A percentile compares a stretch with the other conserved stretches of the same genome.
Conservation (phyloP, 2,888 invertebrate genomes). For the Zygaena filipendulae region DNA sequence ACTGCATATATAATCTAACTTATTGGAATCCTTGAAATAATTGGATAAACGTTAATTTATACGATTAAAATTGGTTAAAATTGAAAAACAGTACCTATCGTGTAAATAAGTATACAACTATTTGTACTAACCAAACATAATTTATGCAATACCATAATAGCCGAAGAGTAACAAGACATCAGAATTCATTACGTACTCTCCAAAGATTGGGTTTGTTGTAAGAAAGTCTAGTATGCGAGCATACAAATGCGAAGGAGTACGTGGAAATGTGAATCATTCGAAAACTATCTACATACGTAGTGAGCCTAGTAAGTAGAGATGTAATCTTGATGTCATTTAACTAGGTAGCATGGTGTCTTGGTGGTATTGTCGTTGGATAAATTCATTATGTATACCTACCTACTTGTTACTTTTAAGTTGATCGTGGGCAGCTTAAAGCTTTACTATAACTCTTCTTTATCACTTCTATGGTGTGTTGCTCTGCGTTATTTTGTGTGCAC, state of each 20-base stretch:
- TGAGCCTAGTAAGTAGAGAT: slow-evolving; percentile 48
- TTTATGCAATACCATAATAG: slow-evolving; percentile 50
- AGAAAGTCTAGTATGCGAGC: slow-evolving; percentile 29
- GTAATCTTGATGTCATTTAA: slow-evolving; percentile 44
- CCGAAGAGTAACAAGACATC: slow-evolving; percentile 47
- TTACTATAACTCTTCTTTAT: slow-evolving; percentile 27
- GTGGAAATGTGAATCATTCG: slow-evolving; percentile 25
- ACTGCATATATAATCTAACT: slow-evolving; percentile 1
- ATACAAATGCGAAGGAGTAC: slow-evolving; percentile 38
- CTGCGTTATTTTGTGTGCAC: slow-evolving; percentile 37
- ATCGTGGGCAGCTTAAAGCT: slow-evolving; percentile 37
- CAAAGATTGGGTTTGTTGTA: slow-evolving; percentile 59
- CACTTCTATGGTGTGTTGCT: slow-evolving; percentile 49
- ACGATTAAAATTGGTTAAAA: too few species aligned
- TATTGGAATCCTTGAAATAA: slow-evolving; percentile 7
- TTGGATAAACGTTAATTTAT: too few species aligned
- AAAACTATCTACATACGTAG: slow-evolving; percentile 29
- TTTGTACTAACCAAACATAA: slow-evolving; percentile 44
- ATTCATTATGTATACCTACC: too few species aligned
- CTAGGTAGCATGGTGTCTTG: slow-evolving; percentile 57
- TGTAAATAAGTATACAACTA: slow-evolving; percentile 20
- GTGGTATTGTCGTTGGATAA: too few species aligned
- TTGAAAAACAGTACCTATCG: slow-evolving; percentile 47
- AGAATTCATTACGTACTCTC: slow-evolving; percentile 38
- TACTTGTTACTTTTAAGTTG: slow-evolving; percentile 28